Base-by-base conservation (phyloP, 2,888 invertebrate genomes). In the Hecatera dysodea region DNA sequence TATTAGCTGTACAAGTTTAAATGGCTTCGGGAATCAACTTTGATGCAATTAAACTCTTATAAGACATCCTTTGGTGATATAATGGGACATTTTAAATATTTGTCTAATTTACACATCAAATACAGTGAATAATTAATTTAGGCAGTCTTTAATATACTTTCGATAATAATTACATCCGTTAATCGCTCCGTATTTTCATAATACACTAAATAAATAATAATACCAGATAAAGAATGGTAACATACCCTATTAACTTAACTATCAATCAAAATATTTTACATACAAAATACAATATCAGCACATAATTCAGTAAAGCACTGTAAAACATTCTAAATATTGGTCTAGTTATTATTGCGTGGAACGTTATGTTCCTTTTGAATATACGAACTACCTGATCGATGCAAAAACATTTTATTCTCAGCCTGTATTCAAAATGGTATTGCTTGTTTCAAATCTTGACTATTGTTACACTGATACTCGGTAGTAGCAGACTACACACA, bases 271-370 rank as follows among this genome's bases (percentile, higher is more conserved):
- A 89, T 87, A 87, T 90, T 88, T 89, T 90, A 91, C 89, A 89
- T 92, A 92, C 87, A 90, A 92, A 91, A 91, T 92, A 92, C 93
- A 93, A 92, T 91, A 93, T 92, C 93, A 93, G 93, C 93, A 92
- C 92, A 93, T 91, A 90, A 91, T 91, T 90, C 89, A 91, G 89
- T 92, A 93, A 95, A 95, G 93, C 94, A 93, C 90, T 94, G 93
- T 94, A 95, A 94, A 94, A 94, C 91, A 90, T 93, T 94, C 94
- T 95, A 95, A 94, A 94, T 93, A 95, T 96, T 95, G 96, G 95
- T 95, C 96, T 95, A 95, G 88, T 92, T 90, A 92, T 89, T 95
- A 95, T 96, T 95, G 95, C 95, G 84, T 87, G 90, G 92, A 90
- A 90, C 91, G 75, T 75, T 77, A 46, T 69, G 86, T 88, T 88